Percentiles rank a stretch among this genome's conserved stretches.
These are phyloP conservation scores for Pseudoatta argentina DNA, from an alignment of 1,140 invertebrate species.

Conservation along the genomic window DNA sequence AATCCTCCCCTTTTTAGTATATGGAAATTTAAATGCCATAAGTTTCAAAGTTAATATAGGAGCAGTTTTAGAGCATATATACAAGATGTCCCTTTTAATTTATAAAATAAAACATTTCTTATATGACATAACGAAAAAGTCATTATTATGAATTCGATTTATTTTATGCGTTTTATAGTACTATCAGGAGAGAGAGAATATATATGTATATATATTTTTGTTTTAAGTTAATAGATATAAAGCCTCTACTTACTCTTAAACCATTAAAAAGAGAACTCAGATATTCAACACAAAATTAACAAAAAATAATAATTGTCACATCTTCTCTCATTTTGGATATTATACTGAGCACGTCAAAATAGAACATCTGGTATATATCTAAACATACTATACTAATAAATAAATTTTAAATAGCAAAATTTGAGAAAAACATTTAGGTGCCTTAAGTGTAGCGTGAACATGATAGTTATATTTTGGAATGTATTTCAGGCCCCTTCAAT, in stretches of 20 bases:
- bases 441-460: slow-evolving; percentile 56
- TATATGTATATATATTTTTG: background rate
- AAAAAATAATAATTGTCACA: background rate
- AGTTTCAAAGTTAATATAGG: slow-evolving; percentile 47
- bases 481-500: slow-evolving; percentile 61
- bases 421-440: slow-evolving; percentile 44
- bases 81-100: slow-evolving; percentile 49
- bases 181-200: background rate
- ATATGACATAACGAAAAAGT: slow-evolving; percentile 10
- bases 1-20: slow-evolving; percentile 29
- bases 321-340: background rate
- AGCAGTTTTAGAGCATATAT: slow-evolving; percentile 58
- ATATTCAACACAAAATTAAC: slow-evolving; percentile 24
- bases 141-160: background rate
- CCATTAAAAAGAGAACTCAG: background rate
- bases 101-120: background rate
- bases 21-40: slow-evolving; percentile 59
- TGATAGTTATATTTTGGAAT: slow-evolving; percentile 65
- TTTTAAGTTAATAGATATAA: background rate
- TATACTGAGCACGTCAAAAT: slow-evolving; percentile 4
- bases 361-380: slow-evolving; percentile 48
- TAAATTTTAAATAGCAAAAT: slow-evolving; percentile 51
- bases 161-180: background rate
- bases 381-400: slow-evolving; percentile 35
- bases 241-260: background rate